Evolutionary conservation across 2,113 vertebrate species (phyloP), one percentile per base, ranked within the genome.

Genomic region (Okapia johnstoni): DNA sequence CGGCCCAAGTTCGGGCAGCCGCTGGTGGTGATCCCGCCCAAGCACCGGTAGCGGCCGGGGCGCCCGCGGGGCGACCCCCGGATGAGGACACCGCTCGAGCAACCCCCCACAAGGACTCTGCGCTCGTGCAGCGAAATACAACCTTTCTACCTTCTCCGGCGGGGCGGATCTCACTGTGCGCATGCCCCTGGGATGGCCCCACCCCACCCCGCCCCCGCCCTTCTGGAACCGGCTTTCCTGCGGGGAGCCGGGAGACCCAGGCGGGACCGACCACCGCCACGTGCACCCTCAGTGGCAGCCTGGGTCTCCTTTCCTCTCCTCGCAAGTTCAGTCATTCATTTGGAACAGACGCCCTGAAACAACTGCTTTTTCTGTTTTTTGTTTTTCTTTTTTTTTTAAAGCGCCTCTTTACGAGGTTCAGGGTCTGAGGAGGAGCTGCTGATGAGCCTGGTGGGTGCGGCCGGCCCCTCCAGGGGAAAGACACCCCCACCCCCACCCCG

Each of bases 11-110:
- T 98, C 0, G 99, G 99, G 92, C 99, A 98, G 48, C 99, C 99
- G 0, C 98, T 99, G 13, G 99, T 99, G 98, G 99, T 99, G 98
- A 99, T 99, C 97, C 99, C 99, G 16, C 99, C 99, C 3, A 99
- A 99, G 98, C 99, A 99, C 96, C 99, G 99, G 97, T 98, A 96
- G 95, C 95, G 7, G 46, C 96, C 85, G n/a, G 97, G 97, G 66
- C 7, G 1, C 36, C 83, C 77, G 76, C 97, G 80, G 90, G 97
- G 94, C 54, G 77, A 98, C 97, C 85, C 92, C 92, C 33, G 91
- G 84, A 16, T 2, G 16, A 88, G 90, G 90, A 87, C 86, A 21
- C 55, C 5, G 28, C 97, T 97, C 98, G 93, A 36, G 96, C 19
- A 86, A 96, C 96, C 94, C 83, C 93, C 89, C 85, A 36, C 90